These are phyloP conservation scores for Anguilla megastoma DNA, from an alignment of 2,797 vertebrate species.

Conservation along the genomic window DNA sequence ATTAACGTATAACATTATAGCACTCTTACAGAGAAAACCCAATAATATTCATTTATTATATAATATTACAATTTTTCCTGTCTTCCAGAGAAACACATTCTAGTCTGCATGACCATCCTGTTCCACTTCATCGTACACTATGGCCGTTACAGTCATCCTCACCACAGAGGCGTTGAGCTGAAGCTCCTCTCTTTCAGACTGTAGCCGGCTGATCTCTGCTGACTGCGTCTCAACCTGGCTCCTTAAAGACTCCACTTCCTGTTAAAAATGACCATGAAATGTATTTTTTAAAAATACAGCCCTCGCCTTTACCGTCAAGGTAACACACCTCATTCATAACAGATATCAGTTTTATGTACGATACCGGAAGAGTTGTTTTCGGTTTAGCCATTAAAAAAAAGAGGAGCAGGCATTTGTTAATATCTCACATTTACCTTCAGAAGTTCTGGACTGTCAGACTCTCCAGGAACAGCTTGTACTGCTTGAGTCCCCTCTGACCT, in stretches of 20 bases:
- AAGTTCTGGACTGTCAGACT: conserved; percentile 73
- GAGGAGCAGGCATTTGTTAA: background rate
- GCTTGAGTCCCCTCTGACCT: conserved; percentile 64
- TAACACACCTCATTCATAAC: background rate
- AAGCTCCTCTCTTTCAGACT: conserved; percentile 80
- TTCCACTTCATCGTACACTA: background rate
- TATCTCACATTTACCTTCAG: conserved; percentile 73
- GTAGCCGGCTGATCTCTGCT: conserved; percentile 79
- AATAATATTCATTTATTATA: background rate
- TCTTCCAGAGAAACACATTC: background rate
- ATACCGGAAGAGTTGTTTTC: background rate
- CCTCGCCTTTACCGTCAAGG: too few relatives aligned
- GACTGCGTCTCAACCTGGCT: conserved; percentile 77
- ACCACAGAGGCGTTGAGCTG: conserved; percentile 69
- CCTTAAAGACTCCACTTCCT: conserved; percentile 84
- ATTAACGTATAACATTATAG: background rate
- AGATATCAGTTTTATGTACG: background rate
- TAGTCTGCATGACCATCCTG: background rate
- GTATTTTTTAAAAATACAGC: background rate
- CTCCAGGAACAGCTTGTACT: conserved; percentile 57
- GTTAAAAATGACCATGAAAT: conserved; percentile 41
- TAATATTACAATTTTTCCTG: background rate
- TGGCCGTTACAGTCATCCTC: conserved; percentile 35
- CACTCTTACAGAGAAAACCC: background rate
- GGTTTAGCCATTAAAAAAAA: background rate